Conservation (phyloP, 2,113 vertebrate genomes). For the Epinephelus lanceolatus region DNA sequence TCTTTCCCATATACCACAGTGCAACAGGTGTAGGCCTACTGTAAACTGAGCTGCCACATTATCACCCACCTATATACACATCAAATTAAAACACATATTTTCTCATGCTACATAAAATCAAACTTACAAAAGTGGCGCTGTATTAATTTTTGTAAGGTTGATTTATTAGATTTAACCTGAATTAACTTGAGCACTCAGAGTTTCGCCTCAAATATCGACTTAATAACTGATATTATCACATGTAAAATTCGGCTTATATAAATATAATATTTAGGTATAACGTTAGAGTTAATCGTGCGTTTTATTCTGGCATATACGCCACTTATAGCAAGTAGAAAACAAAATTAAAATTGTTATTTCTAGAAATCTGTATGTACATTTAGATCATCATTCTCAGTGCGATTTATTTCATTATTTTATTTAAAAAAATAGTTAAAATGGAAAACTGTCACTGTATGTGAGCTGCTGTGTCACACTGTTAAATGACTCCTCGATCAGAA, state of each 20-base stretch:
- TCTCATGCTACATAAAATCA: not conserved
- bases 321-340: not conserved
- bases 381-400: not conserved
- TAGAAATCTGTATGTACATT: not conserved
- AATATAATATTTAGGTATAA: not conserved
- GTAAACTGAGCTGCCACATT: not conserved
- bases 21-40: slow-evolving; percentile 71
- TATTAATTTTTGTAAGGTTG: not conserved
- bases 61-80: not conserved
- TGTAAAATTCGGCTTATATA: not conserved
- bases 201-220: not conserved
- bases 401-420: not conserved
- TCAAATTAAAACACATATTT: not conserved
- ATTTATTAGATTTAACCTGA: not conserved
- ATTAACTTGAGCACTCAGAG: not conserved
- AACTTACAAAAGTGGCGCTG: not conserved
- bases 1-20: not conserved
- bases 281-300: not conserved
- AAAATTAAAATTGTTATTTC: not conserved
- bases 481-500: not conserved
- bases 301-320: not conserved
- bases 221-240: not conserved
- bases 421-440: not conserved
- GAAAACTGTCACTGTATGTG: not conserved
- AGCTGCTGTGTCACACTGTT: not conserved